Base-by-base conservation (phyloP, 2,888 invertebrate genomes). In the Eulithis prunata region DNA sequence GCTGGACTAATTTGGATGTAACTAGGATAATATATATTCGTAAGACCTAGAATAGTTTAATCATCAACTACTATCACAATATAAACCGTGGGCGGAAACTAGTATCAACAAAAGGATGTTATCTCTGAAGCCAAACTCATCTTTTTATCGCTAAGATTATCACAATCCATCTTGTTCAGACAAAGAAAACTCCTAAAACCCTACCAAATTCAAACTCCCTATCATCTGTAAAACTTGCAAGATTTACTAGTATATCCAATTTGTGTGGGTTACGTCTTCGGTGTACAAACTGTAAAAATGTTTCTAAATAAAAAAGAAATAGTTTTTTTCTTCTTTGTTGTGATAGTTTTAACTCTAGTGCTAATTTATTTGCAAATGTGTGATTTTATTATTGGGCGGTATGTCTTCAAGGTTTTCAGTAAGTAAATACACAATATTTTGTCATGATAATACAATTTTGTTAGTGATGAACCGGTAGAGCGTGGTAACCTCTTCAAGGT, bases 351-450 rank as follows among this genome's bases (percentile, higher is more conserved):
- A 1, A 69, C 85, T 6, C 36, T 89, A 0, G 82, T 91, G 69
- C 76, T 87, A 7, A 63, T 83, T 21, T 92, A 92, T 69, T 73
- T 92, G 60, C 86, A 87, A 58, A 70, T 90, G 2, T 92, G 92
- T 72, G 91, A 92, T 68, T 61, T 87, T 7, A 62, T 89, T 10
- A 78, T 92, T 43, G 81, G 84, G 2, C 76, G 82, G 72, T 85
- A 81, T 59, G 79, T 89, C 59, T 82, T 89, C 67, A 83, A 71
- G 68, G 75, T 91, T 2, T 90, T 91, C 59, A 66, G 92, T 92
- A 71, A 92, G 92, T 90, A 10, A 3, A 5, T 41, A 41, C 41
- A 41, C 41, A 3, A 5, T n/a, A 41, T 5, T 0, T 41, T 41
- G 41, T 41, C 10, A 11, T 41, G 8, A 41, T 41, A 41, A 10